Base-by-base conservation (phyloP, 1,140 invertebrate genomes). In the Leptopilina clavipes region DNA sequence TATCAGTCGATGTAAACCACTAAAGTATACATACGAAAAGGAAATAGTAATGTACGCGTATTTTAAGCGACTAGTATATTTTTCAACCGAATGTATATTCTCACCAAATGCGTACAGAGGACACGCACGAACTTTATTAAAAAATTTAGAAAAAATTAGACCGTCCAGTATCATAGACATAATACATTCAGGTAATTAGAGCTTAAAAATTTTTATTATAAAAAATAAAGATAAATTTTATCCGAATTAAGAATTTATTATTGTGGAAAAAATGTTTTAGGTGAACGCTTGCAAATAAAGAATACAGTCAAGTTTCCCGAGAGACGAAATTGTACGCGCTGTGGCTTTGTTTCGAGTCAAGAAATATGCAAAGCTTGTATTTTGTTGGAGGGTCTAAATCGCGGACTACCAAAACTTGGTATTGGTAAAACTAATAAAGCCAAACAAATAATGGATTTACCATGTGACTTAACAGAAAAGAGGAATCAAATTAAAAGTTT, bases 1-100 rank as follows among this genome's bases (percentile, higher is more conserved):
- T 17, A 96, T 99, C 81, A 96, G 97, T 5, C 91, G 98, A 82
- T 98, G 97, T 72, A 99, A 99, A 89, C 99, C 98, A 7, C 94
- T 99, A 22, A 99, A 99, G 89, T 99, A 99, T 86, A 96, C 97
- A 3, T 99, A 99, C 89, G 98, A 99, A 90, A 99, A 99, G 87
- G 99, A 99, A 92, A 99, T 99, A 87, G 99, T 99, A 0, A 98
- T 99, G 97, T 99, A 99, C 92, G 98, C 98, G 1, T 97, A 98
- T 90, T 99, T 97, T 87, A 98, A 98, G 88, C 96, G 96, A 83
- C 89, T 99, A n/a, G 94, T 99, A 52, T 99, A 99, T 87, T 99
- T 99, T 91, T 99, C 98, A 10, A 99, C 98, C 0, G 99, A 99
- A 90, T 99, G 98, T 92, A 94, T 98, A 48, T 99, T 99, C 92